A percentile compares a stretch with the other conserved stretches of the same genome.
These are phyloP conservation scores for Xiphorhynchus elegans DNA, from an alignment of 2,113 vertebrate genomes.

Conservation along the genomic window DNA sequence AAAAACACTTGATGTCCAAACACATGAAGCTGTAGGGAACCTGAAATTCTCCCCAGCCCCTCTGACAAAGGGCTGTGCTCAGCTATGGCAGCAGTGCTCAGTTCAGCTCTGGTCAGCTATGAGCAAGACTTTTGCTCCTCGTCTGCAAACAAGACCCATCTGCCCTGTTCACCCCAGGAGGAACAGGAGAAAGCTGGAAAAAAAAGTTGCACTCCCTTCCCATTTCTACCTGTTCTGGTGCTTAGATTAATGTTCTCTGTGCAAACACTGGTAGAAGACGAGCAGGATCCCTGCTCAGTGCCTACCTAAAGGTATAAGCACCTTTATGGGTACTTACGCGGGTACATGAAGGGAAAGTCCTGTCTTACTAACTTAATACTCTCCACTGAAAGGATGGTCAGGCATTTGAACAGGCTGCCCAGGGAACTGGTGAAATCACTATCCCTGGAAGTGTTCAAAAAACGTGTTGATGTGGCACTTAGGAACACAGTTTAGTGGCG, in stretches of 20 bases:
- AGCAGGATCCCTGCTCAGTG: too few species aligned
- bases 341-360: not conserved
- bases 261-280: not conserved
- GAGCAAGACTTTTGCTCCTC: not conserved
- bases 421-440: not conserved
- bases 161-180: not conserved
- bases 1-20: not conserved
- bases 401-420: not conserved
- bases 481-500: not conserved
- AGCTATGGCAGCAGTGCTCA: not conserved
- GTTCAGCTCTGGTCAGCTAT: not conserved
- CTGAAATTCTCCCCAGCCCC: not conserved
- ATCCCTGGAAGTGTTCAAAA: not conserved
- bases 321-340: too few species aligned
- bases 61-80: not conserved
- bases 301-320: not conserved
- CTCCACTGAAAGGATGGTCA: not conserved
- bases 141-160: fast-evolving
- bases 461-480: fast-evolving
- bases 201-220: not conserved
- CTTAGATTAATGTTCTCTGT: not conserved
- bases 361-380: not conserved
- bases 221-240: not conserved
- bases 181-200: not conserved
- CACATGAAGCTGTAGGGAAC: not conserved